A percentile compares a stretch with the other conserved stretches of the same genome.
Conservation (phyloP, 2,888 invertebrate genomes). For the Tachina grossa region DNA sequence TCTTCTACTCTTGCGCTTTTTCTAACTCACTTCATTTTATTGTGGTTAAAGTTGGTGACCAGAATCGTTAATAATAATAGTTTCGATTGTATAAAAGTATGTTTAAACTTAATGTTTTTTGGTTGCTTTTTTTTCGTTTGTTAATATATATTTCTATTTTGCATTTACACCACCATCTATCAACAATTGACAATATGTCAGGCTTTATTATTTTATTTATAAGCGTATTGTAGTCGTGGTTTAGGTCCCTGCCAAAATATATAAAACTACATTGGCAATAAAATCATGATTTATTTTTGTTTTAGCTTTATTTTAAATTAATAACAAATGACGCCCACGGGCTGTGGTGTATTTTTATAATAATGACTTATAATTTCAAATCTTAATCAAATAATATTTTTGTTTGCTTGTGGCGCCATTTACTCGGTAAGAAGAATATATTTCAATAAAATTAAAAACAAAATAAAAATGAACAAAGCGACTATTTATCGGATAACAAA, state of each 20-base stretch:
- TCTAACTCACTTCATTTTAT: conserved; percentile 23
- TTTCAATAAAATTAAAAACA: background rate
- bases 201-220: conserved; percentile 29
- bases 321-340: conserved; percentile 61
- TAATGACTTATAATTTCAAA: conserved; percentile 3
- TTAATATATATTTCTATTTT: background rate
- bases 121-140: background rate
- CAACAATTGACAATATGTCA: conserved; percentile 66
- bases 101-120: conserved; percentile 5
- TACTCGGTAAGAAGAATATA: conserved; percentile 5
- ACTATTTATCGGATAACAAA: no score
- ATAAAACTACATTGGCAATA: conserved; percentile 18
- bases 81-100: background rate
- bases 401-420: conserved; percentile 24
- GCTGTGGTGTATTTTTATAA: background rate
- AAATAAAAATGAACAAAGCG: no score
- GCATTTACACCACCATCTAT: conserved; percentile 47
- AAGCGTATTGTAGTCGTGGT: background rate
- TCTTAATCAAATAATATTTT: conserved; percentile 11
- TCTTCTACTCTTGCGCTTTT: conserved; percentile 27
- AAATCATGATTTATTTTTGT: conserved; percentile 57
- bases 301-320: background rate
- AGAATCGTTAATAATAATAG: conserved; percentile 25
- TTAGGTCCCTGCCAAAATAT: conserved; percentile 3
- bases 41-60: conserved; percentile 27